Conservation (phyloP, 2,797 vertebrate species). For the Siniperca undulata region DNA sequence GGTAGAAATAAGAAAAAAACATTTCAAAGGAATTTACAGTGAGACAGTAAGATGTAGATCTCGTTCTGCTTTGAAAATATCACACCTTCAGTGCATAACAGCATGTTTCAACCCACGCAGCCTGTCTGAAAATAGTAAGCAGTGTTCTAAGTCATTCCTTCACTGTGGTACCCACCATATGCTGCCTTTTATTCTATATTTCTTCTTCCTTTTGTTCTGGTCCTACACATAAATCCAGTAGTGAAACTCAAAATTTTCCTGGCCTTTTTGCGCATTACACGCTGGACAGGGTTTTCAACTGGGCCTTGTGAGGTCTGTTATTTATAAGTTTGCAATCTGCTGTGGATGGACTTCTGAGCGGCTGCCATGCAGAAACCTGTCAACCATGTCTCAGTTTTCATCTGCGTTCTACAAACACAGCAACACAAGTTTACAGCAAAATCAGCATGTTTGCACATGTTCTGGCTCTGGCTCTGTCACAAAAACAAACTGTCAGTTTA, state of each 20-base stretch:
- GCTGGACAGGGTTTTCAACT: conserved; percentile 45
- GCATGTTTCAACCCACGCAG: conserved; percentile 82
- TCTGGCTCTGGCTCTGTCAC: conserved; percentile 67
- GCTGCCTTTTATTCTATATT: conserved; percentile 66
- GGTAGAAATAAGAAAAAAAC: conserved; percentile 43
- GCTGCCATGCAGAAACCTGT: conserved; percentile 72
- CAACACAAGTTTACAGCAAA: conserved; percentile 75
- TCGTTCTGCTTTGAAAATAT: conserved; percentile 78
- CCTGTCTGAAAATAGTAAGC: conserved; percentile 79
- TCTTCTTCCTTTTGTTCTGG: conserved; percentile 47
- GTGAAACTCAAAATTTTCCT: conserved; percentile 39
- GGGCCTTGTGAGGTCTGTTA: conserved; percentile 63
- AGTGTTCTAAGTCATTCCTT: conserved; percentile 68
- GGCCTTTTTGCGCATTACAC: conserved; percentile 38
- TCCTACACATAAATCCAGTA: conserved; percentile 52
- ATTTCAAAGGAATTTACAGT: conserved; percentile 71
- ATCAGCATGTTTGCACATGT: conserved; percentile 81
- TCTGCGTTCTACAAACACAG: conserved; percentile 74
- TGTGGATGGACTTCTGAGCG: conserved; percentile 66
- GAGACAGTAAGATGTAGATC: conserved; percentile 68
- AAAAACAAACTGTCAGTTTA: conserved; percentile 77
- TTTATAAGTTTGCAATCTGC: conserved; percentile 60
- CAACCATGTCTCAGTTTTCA: conserved; percentile 74
- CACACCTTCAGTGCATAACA: conserved; percentile 82
- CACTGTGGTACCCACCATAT: conserved; percentile 68